Percentiles rank a stretch among this genome's conserved stretches.
Conservation (phyloP, 2,113 vertebrate genomes). For the Salvelinus fontinalis region DNA sequence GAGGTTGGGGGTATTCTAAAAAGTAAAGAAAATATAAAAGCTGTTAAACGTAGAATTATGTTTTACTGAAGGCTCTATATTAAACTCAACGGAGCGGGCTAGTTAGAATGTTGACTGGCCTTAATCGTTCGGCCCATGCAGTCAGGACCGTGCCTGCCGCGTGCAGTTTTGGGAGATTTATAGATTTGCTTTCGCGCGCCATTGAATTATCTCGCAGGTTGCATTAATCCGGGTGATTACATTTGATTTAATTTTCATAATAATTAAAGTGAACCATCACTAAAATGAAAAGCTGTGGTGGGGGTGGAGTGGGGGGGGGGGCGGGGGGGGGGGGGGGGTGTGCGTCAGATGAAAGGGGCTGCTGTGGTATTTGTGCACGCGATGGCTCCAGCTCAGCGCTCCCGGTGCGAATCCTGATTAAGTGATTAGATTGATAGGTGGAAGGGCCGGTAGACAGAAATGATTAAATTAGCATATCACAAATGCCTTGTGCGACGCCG, state of each 20-base stretch:
- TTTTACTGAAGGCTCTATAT: no score
- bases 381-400: slow-evolving; percentile 19
- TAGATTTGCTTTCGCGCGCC: slow-evolving; percentile 62
- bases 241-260: slow-evolving; percentile 79
- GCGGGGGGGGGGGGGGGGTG: neutral
- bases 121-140: slow-evolving; percentile 29
- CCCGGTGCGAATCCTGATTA: slow-evolving; percentile 68
- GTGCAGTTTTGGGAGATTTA: slow-evolving; percentile 69
- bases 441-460: slow-evolving; percentile 69
- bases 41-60: no score
- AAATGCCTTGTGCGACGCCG: slow-evolving; percentile 55
- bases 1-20: no score
- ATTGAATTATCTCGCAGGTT: slow-evolving; percentile 75
- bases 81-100: no score
- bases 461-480: slow-evolving; percentile 80
- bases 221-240: slow-evolving; percentile 76
- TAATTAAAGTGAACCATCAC: slow-evolving; percentile 81
- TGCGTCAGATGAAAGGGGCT: slow-evolving; percentile 56
- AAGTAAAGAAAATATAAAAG: no score
- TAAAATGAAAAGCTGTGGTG: slow-evolving; percentile 65
- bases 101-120: slow-evolving; percentile 18
- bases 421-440: slow-evolving; percentile 77
- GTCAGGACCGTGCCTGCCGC: slow-evolving; percentile 40
- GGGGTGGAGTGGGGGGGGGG: slow-evolving; percentile 24
- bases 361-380: slow-evolving; percentile 56